Evolutionary conservation across 2,797 vertebrate genomes (phyloP), one percentile per base, ranked within the genome.

Genomic region (Epinephelus malabaricus): DNA sequence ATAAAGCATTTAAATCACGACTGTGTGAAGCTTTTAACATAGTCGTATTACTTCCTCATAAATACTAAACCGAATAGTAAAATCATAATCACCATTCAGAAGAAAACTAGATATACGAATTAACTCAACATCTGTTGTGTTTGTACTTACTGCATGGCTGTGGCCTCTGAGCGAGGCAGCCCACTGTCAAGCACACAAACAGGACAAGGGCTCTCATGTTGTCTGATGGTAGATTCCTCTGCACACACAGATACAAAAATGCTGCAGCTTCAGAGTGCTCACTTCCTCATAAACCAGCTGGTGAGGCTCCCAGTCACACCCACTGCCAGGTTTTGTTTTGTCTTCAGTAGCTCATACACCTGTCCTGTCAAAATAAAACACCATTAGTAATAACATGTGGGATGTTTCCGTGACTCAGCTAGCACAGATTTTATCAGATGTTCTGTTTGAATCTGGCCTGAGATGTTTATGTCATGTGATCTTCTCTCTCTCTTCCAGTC

Each of bases 91-190:
- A 50, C 50, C 40, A 10, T 12, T 19, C 15, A n/a, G 40, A 47
- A 18, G 3, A 30, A 19, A 58, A 40, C 5, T 3, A 10, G 14
- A 14, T 51, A 6, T 12, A 47, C 14, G 60, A 53, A 15, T 18
- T 8, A 34, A 34, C 34, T 45, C 2, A n/a, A 18, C 10, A 11
- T 50, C 19, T 15, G 15, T 23, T 12, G 34, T 34, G 34, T 34
- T 61, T 8, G 13, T 76, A 92, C 94, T 94, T 66, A 94, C 94
- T 76, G 89, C 95, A 95, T 18, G 40, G 85, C 8, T 59, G 58
- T 30, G 94, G 94, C 43, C 7, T 89, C 40, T 92, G 89, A 61
- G 92, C 89, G 0, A 88, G 70, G 67, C 85, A 88, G 53, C 60
- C 46, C 43, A 15, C 65, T 1, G 83, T 76, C 70, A 92, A 78